Evolutionary conservation across 2,113 vertebrate genomes (phyloP).

Genomic region (Lepisosteus osseus): DNA sequence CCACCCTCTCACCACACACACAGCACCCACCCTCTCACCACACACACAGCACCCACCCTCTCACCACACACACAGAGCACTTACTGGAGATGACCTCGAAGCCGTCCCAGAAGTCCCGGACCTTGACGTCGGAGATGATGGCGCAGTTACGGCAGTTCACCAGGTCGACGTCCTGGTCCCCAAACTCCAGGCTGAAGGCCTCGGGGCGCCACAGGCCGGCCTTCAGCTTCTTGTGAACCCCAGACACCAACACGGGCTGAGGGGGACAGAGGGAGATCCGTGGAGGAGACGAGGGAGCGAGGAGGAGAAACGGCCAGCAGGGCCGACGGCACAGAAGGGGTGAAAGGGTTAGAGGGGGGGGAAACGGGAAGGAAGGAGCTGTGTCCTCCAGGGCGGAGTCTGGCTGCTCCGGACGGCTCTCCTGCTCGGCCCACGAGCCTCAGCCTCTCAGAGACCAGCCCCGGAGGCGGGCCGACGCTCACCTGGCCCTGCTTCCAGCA

Average conservation of each 20-base stretch:
- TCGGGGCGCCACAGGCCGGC: constrained; percentile 85
- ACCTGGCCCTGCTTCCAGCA: constrained; percentile 99
- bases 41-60: too few relatives aligned
- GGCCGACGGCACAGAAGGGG: background rate
- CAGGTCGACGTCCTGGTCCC: constrained; percentile 95
- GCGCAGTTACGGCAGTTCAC: constrained; percentile 98
- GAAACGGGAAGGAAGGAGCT: too few relatives aligned
- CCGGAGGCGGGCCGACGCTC: constrained; percentile 25
- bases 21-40: constrained; percentile 65
- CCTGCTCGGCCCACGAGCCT: too few relatives aligned
- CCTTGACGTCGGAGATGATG: constrained; percentile 88
- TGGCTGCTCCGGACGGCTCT: too few relatives aligned
- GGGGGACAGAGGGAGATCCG: constrained; percentile 2
- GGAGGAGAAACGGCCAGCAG: background rate
- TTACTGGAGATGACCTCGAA: constrained; percentile 82
- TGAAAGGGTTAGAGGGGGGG: too few relatives aligned
- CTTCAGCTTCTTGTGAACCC: constrained; percentile 92
- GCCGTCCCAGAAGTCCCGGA: too few relatives aligned
- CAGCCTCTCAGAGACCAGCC: too few relatives aligned
- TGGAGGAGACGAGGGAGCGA: background rate
- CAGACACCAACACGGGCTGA: constrained; percentile 95
- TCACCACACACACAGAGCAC: constrained; percentile 37
- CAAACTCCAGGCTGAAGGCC: constrained; percentile 96
- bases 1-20: too few relatives aligned
- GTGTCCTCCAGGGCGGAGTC: too few relatives aligned